These are phyloP conservation scores for Misgurnus anguillicaudatus DNA, from an alignment of 2,113 vertebrate genomes.

Conservation along the genomic window DNA sequence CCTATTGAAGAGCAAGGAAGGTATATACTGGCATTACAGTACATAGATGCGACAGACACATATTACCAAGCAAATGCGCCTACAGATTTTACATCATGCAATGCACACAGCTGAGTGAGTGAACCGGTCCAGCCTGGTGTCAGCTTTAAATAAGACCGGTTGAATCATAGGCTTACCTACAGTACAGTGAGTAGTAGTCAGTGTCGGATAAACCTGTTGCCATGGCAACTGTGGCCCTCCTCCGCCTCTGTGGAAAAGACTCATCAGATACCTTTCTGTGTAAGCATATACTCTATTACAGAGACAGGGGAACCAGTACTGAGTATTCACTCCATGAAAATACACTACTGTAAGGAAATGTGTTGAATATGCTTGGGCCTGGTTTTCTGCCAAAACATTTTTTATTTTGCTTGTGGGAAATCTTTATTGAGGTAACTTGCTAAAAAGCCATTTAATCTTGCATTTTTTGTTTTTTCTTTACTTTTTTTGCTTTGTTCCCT, in stretches of 20 bases:
- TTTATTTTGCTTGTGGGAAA: too few species aligned
- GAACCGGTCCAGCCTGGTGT: conserved; percentile 11
- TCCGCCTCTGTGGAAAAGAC: conserved; percentile 20
- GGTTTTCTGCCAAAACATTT: too few species aligned
- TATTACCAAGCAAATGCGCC: neutral
- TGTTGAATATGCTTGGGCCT: too few species aligned
- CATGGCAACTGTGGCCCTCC: conserved; percentile 46
- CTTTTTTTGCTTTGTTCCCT: too few species aligned
- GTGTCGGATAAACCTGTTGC: conserved; percentile 46
- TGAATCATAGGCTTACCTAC: conserved; percentile 33
- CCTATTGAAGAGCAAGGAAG: too few species aligned
- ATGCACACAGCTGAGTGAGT: neutral
- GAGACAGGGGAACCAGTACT: neutral
- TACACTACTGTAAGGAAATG: too few species aligned
- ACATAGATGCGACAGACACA: too few species aligned
- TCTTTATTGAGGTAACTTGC: too few species aligned
- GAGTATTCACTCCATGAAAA: too few species aligned
- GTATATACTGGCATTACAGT: too few species aligned
- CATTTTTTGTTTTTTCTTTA: too few species aligned
- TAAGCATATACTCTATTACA: conserved; percentile 19
- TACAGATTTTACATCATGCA: conserved; percentile 7
- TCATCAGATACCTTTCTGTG: conserved; percentile 27
- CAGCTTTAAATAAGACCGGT: conserved; percentile 10
- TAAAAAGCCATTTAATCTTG: too few species aligned
- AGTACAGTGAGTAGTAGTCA: conserved; percentile 26